These are phyloP conservation scores for Eustalomyia histrio DNA, from an alignment of 2,888 invertebrate species.

Conservation along the genomic window DNA sequence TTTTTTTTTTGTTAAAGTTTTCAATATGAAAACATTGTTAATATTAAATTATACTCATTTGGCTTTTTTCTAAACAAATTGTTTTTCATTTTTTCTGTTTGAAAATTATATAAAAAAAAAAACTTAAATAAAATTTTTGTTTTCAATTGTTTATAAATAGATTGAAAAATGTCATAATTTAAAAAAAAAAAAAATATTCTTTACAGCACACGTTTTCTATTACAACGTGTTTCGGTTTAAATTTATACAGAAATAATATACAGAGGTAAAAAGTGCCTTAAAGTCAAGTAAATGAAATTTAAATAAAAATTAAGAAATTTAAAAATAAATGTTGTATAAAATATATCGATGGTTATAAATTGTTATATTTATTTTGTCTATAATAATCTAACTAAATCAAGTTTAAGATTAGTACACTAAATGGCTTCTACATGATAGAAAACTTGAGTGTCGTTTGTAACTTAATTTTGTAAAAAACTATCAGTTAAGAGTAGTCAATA, in stretches of 20 bases:
- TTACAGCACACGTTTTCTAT: slow-evolving; percentile 39
- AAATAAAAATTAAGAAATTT: neutral
- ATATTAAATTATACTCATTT: slow-evolving; percentile 43
- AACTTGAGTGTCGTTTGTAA: too few species aligned
- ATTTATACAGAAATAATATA: neutral
- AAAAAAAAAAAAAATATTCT: slow-evolving; percentile 20
- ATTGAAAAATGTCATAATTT: slow-evolving; percentile 14
- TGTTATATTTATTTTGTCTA: too few species aligned
- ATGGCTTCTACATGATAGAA: too few species aligned
- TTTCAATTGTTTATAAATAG: slow-evolving; percentile 3
- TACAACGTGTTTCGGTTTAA: neutral
- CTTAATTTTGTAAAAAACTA: too few species aligned
- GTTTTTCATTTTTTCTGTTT: slow-evolving; percentile 2
- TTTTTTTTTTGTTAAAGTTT: slow-evolving; percentile 46
- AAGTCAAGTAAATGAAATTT: neutral
- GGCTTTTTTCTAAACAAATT: slow-evolving; percentile 13
- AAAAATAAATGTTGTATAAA: neutral
- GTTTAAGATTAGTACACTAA: too few species aligned
- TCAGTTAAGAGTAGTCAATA: too few species aligned
- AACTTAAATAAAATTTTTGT: neutral
- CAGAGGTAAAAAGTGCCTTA: neutral
- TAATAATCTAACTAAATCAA: too few species aligned
- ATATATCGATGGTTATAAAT: too few species aligned
- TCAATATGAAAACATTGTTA: slow-evolving; percentile 62
- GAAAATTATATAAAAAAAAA: slow-evolving; percentile 9